Conservation (phyloP, 2,797 vertebrate genomes). For the Dipus sagitta region DNA sequence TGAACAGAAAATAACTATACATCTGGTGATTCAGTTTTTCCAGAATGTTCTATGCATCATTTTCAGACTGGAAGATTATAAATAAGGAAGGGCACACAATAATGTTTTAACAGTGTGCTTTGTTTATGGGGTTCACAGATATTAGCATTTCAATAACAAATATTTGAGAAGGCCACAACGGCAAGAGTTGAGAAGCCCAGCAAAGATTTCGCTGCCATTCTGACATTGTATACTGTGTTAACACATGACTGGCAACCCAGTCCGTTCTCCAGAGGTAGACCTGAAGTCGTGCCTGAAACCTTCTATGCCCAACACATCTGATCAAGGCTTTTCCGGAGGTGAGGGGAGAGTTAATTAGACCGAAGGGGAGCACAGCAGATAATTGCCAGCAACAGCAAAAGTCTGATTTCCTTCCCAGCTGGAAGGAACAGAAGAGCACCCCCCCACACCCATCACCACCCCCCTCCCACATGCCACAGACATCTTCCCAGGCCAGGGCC, state of each 20-base stretch:
- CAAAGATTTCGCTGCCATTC: background rate
- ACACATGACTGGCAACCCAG: background rate
- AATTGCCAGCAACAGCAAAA: slow-evolving; percentile 64
- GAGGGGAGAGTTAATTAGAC: slow-evolving; percentile 76
- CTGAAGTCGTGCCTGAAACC: background rate
- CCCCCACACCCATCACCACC: too few species aligned
- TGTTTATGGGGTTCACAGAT: background rate
- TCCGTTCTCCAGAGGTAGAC: background rate
- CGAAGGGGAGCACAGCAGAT: slow-evolving; percentile 39
- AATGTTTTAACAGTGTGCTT: background rate
- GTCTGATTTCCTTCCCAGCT: slow-evolving; percentile 78
- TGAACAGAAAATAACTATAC: slow-evolving; percentile 44
- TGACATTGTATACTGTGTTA: background rate
- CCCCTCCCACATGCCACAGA: slow-evolving; percentile 61
- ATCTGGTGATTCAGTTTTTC: background rate
- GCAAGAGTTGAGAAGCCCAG: slow-evolving; percentile 27
- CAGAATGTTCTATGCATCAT: background rate
- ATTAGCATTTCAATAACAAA: slow-evolving; percentile 16
- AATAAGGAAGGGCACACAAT: background rate
- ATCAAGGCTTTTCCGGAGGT: slow-evolving; percentile 2
- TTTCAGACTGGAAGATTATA: slow-evolving; percentile 15
- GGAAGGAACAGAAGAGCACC: slow-evolving; percentile 71
- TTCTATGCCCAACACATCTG: background rate
- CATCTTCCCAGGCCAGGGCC: slow-evolving; percentile 63
- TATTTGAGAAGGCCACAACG: background rate